Percentiles rank a stretch among this genome's conserved stretches.
Evolutionary conservation across 2,888 invertebrate species (phyloP).

Genomic region (Aricia artaxerxes): DNA sequence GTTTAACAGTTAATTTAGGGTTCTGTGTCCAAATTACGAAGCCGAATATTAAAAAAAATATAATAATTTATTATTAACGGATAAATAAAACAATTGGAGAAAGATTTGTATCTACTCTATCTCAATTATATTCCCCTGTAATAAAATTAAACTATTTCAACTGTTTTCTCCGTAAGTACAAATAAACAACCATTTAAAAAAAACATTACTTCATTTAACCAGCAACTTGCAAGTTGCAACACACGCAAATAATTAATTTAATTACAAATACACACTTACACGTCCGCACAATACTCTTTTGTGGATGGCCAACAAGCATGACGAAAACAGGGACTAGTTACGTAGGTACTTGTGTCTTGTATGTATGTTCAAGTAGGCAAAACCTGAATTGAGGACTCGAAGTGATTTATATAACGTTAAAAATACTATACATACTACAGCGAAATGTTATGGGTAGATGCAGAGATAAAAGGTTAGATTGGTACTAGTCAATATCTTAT

Average conservation of each 20-base stretch:
- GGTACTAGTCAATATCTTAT: too few species aligned
- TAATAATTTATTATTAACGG: too few species aligned
- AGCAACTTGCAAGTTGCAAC: slow-evolving; percentile 1
- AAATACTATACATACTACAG: too few species aligned
- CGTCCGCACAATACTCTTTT: slow-evolving; percentile 20
- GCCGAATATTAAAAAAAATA: not conserved
- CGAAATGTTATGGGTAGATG: too few species aligned
- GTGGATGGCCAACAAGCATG: slow-evolving; percentile 15
- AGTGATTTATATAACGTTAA: too few species aligned
- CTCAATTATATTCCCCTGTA: too few species aligned
- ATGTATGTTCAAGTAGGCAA: not conserved
- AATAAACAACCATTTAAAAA: not conserved
- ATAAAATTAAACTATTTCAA: not conserved
- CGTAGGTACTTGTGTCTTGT: not conserved
- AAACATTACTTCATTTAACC: slow-evolving; percentile 4
- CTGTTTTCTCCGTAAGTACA: not conserved
- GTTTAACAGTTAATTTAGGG: not conserved
- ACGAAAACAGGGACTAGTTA: slow-evolving; percentile 21
- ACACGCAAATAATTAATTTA: slow-evolving; percentile 17
- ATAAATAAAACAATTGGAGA: too few species aligned
- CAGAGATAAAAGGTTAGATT: too few species aligned
- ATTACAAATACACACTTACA: slow-evolving; percentile 18
- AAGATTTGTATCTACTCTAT: too few species aligned
- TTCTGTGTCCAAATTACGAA: not conserved
- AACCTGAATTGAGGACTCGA: not conserved